Conservation (phyloP, 2,888 invertebrate species). For the Ormyrus labotus region DNA sequence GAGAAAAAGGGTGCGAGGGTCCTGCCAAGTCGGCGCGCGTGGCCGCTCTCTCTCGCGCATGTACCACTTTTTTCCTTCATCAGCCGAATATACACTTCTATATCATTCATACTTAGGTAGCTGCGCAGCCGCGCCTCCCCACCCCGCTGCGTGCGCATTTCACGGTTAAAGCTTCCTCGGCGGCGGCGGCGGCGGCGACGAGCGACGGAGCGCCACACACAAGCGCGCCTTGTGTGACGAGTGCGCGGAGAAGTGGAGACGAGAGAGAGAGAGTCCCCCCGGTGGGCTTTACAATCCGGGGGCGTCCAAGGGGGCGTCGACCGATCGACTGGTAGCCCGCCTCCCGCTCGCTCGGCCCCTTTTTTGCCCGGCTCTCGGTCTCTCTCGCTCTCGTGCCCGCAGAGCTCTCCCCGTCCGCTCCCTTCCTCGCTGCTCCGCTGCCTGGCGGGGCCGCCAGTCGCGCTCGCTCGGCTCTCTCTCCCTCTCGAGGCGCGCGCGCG, state of each 20-base stretch:
- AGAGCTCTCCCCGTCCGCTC: neutral
- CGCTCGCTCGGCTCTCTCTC: neutral
- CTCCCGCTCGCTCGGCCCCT: slow-evolving; percentile 68
- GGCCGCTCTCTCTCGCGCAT: slow-evolving; percentile 58
- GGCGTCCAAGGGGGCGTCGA: slow-evolving; percentile 71
- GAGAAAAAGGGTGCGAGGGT: slow-evolving; percentile 45
- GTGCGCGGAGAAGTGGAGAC: neutral
- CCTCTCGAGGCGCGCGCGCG: slow-evolving; percentile 17
- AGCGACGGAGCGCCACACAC: too few relatives aligned
- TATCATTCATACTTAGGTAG: neutral
- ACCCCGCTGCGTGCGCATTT: neutral
- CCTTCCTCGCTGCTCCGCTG: slow-evolving; percentile 14
- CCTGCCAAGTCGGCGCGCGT: slow-evolving; percentile 61
- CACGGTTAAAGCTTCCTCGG: neutral
- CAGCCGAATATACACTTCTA: neutral
- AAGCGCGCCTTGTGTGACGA: too few relatives aligned
- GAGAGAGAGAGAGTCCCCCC: slow-evolving; percentile 56
- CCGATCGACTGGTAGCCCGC: slow-evolving; percentile 66
- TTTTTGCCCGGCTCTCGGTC: slow-evolving; percentile 67
- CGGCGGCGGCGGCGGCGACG: neutral
- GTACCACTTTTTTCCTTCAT: slow-evolving; percentile 35
- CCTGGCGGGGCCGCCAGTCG: too few relatives aligned
- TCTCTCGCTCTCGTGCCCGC: neutral
- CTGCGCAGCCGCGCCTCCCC: too few relatives aligned
- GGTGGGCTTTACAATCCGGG: slow-evolving; percentile 63